Evolutionary conservation across 2,113 vertebrate species (phyloP).

Genomic region (Coreoperca whiteheadi): DNA sequence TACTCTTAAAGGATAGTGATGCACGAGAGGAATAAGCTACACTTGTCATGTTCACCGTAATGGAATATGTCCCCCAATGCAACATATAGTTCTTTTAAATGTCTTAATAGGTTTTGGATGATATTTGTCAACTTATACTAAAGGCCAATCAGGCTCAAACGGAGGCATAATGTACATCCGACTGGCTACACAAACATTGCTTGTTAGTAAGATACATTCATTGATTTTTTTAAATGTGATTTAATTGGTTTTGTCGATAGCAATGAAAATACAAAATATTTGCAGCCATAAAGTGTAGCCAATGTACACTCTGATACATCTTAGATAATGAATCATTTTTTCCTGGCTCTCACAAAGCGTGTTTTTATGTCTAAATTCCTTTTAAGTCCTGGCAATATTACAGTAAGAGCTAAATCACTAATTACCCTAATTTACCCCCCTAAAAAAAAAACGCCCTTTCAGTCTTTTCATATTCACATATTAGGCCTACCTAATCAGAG

Average conservation of each 20-base stretch:
- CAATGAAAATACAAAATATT: not conserved
- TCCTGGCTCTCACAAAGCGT: not conserved
- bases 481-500: not conserved
- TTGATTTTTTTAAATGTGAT: not conserved
- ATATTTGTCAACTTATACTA: not conserved
- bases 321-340: not conserved
- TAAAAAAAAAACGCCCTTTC: too few species aligned
- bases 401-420: not conserved
- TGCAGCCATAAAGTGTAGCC: not conserved
- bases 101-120: not conserved
- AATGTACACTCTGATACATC: too few species aligned
- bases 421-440: not conserved
- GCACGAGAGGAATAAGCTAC: not conserved
- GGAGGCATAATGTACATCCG: not conserved
- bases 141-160: not conserved
- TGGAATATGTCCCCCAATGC: not conserved
- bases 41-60: not conserved
- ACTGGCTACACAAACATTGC: not conserved
- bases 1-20: too few species aligned
- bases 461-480: not conserved
- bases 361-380: not conserved
- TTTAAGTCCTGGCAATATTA: not conserved
- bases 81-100: not conserved
- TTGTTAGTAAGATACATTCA: not conserved
- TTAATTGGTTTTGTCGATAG: not conserved